phyloP scores from a whole-genome alignment of 2,888 invertebrate species.

The Alloscopus bannaensis region DNA sequence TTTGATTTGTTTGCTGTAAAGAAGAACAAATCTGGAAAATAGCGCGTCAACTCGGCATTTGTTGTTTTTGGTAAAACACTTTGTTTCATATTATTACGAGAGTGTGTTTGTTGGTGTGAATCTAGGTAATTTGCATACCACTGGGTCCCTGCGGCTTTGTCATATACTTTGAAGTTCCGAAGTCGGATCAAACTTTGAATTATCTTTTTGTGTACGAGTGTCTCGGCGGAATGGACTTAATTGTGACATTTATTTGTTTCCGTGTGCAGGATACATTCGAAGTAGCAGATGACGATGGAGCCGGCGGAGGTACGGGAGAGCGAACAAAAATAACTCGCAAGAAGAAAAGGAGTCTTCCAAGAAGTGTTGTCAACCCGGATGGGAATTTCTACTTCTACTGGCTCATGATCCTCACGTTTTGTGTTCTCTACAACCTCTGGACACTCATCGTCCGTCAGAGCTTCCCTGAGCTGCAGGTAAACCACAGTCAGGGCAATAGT shows the following conservation, averaged over 20 bases:
- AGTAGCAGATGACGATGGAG: conserved; percentile 75
- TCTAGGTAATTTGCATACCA: no score
- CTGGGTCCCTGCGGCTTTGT: no score
- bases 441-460: conserved; percentile 95
- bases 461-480: conserved; percentile 90
- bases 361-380: conserved; percentile 94
- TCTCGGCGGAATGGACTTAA: not conserved
- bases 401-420: conserved; percentile 91
- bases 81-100: no score
- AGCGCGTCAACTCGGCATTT: no score
- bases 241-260: not conserved
- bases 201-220: not conserved
- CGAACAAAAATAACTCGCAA: conserved; percentile 78
- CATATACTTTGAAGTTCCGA: no score
- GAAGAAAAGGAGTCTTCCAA: conserved; percentile 81
- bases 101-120: no score
- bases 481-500: no score
- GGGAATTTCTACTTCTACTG: conserved; percentile 97
- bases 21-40: no score
- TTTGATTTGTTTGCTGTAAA: no score
- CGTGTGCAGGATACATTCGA: conserved; percentile 77
- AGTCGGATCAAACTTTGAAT: no score
- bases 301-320: conserved; percentile 80
- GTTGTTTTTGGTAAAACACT: no score
- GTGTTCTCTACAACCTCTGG: conserved; percentile 97